These are phyloP conservation scores for Acanthis flammea DNA, from an alignment of 2,797 vertebrate species.

Conservation along the genomic window DNA sequence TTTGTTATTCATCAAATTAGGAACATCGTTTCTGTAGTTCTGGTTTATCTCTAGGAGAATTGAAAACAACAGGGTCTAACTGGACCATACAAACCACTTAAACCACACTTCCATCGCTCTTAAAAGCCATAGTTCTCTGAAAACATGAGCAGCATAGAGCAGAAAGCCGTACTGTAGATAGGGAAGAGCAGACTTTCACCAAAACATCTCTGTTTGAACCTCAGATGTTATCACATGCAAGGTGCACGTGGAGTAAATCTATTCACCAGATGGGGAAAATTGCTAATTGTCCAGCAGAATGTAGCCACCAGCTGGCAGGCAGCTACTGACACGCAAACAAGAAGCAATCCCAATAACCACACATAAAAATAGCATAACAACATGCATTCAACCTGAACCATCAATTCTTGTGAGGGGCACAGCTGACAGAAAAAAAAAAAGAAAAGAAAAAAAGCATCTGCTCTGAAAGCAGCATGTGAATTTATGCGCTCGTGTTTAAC, in stretches of 20 bases:
- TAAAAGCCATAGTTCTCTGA: background rate
- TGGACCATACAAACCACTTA: background rate
- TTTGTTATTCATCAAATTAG: background rate
- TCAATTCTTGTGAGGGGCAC: background rate
- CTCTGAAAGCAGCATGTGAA: background rate
- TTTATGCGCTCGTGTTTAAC: background rate
- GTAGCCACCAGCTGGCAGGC: conserved; percentile 37
- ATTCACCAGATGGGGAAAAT: conserved; percentile 20
- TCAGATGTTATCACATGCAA: background rate
- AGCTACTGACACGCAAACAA: background rate
- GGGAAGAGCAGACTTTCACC: background rate
- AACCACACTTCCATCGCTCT: background rate
- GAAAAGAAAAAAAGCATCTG: background rate
- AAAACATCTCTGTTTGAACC: background rate
- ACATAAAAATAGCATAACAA: background rate
- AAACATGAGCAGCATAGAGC: background rate
- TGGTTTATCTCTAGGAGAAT: background rate
- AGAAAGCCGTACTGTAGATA: background rate
- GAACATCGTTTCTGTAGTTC: background rate
- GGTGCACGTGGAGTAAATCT: background rate
- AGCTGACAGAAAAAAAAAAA: background rate
- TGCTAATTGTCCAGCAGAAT: conserved; percentile 47
- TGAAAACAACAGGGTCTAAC: background rate
- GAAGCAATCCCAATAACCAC: background rate
- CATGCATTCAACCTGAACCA: background rate